Conservation (phyloP, 2,797 vertebrate species). For the Eremophila alpestris region DNA sequence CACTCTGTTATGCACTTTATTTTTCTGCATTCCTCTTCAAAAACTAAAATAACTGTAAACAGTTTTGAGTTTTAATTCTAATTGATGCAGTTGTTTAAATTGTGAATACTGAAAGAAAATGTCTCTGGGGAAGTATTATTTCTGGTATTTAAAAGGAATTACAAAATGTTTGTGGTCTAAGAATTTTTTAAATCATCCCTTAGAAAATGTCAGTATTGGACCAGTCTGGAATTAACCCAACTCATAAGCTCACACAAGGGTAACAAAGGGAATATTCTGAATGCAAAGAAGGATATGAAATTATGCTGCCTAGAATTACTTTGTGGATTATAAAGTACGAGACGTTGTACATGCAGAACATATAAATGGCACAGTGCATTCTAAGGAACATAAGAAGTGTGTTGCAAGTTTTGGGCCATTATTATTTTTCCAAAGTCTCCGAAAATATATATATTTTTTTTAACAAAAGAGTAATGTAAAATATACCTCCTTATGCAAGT, state of each 20-base stretch:
- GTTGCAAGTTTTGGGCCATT: constrained; percentile 19
- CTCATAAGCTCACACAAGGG: neutral
- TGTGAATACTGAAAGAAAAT: neutral
- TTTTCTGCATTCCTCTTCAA: constrained; percentile 3
- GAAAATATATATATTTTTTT: constrained; percentile 64
- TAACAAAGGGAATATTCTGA: neutral
- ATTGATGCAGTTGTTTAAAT: neutral
- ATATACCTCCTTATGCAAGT: constrained; percentile 67
- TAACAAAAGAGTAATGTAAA: constrained; percentile 55
- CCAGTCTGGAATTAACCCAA: neutral
- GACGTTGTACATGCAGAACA: constrained; percentile 24
- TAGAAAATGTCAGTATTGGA: neutral
- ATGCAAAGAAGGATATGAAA: neutral
- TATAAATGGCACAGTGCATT: constrained; percentile 17
- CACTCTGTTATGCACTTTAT: constrained; percentile 35
- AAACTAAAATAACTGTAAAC: neutral
- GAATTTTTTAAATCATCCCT: neutral
- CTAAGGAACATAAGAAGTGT: neutral
- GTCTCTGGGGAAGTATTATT: neutral
- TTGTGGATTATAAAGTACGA: constrained; percentile 10
- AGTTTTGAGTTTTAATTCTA: neutral
- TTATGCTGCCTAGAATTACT: constrained; percentile 5
- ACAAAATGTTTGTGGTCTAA: neutral
- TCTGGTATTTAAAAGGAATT: neutral
- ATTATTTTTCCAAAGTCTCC: constrained; percentile 64